Evolutionary conservation across 2,113 vertebrate species (phyloP).

Genomic region (Sus scrofa): T2T-Sscrofa CM000819.6:100301501-100302000

Average conservation of each 20-base stretch:
- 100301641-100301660: background rate
- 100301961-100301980: background rate
- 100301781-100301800: background rate
- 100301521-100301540: background rate
- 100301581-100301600: background rate
- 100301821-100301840: background rate
- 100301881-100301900: background rate
- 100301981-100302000: background rate
- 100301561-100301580: background rate
- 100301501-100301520: conserved; percentile 21
- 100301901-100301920: background rate
- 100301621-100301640: conserved; percentile 29
- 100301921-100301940: background rate
- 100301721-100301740: conserved; percentile 27
- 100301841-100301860: fast-evolving
- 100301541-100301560: background rate
- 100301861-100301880: background rate
- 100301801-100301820: background rate
- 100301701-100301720: background rate
- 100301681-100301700: background rate
- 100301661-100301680: background rate
- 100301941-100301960: background rate
- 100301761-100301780: background rate
- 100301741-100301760: background rate
- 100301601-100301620: background rate